phyloP scores from a whole-genome alignment of 2,797 vertebrate species.

The Sebastes trivittatus region DNA sequence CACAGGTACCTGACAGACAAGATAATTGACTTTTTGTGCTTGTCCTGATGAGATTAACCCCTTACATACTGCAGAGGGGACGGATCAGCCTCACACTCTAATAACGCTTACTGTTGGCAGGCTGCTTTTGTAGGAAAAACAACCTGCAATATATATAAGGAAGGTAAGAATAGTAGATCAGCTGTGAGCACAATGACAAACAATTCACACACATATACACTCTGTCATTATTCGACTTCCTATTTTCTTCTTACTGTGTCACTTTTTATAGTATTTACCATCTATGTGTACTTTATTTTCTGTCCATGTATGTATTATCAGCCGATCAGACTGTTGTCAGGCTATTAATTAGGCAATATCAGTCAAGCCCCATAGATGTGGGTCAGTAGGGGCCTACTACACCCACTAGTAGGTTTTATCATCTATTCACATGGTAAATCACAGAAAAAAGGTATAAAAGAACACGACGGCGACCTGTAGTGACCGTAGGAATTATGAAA shows the following conservation, averaged over 20 bases:
- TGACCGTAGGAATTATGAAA: too few relatives aligned
- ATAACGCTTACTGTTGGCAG: background rate
- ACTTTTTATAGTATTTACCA: conserved; percentile 31
- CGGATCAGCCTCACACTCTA: background rate
- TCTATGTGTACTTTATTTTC: conserved; percentile 44
- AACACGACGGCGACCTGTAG: fast-evolving
- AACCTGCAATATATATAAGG: background rate
- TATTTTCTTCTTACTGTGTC: conserved; percentile 15
- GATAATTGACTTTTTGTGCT: conserved; percentile 23
- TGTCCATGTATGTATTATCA: conserved; percentile 34
- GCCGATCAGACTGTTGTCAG: too few relatives aligned
- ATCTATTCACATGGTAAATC: too few relatives aligned
- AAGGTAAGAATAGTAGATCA: conserved; percentile 5
- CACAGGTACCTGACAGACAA: conserved; percentile 17
- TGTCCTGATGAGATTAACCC: conserved; percentile 21
- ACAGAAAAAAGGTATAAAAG: too few relatives aligned
- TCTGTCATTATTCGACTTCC: conserved; percentile 18
- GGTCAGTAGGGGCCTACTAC: too few relatives aligned
- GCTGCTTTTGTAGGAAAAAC: conserved; percentile 1
- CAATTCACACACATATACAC: background rate
- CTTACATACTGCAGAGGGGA: background rate
- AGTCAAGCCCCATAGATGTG: too few relatives aligned
- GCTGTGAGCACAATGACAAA: conserved; percentile 30
- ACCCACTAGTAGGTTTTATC: too few relatives aligned
- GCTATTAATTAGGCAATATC: too few relatives aligned